phyloP scores from a whole-genome alignment of 1,140 invertebrate genomes.

The Drosophila hydei region DNA sequence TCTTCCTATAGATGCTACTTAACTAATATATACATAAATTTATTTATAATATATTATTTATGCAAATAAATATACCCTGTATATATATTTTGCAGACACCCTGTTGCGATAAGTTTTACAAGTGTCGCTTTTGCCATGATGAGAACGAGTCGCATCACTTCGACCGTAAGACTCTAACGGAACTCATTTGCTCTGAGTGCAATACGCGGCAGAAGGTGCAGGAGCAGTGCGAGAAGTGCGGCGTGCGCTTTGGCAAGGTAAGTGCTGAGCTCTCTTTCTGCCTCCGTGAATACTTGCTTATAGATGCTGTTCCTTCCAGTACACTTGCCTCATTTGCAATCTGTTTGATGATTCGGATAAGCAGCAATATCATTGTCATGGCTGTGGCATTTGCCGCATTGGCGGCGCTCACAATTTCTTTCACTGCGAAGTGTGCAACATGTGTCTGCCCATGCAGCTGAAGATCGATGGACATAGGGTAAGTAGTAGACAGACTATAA shows the following conservation, averaged over 20 bases:
- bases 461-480: slow-evolving; percentile 91
- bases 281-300: background rate
- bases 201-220: slow-evolving; percentile 92
- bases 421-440: slow-evolving; percentile 94
- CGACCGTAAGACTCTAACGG: slow-evolving; percentile 91
- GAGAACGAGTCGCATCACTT: slow-evolving; percentile 92
- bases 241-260: slow-evolving; percentile 90
- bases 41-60: too few species aligned
- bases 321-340: slow-evolving; percentile 93
- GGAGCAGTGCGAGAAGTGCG: slow-evolving; percentile 90
- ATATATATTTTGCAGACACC: slow-evolving; percentile 87
- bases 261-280: background rate
- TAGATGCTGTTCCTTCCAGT: slow-evolving; percentile 85
- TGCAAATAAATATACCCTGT: background rate
- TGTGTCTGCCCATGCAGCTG: slow-evolving; percentile 92
- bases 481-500: too few species aligned
- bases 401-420: slow-evolving; percentile 94
- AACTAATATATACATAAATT: too few species aligned
- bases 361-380: slow-evolving; percentile 94
- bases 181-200: slow-evolving; percentile 92
- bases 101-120: slow-evolving; percentile 94
- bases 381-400: slow-evolving; percentile 94
- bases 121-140: slow-evolving; percentile 95
- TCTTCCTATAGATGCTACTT: too few species aligned
- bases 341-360: slow-evolving; percentile 95